Percentiles rank a stretch among this genome's conserved stretches.
phyloP scores from a whole-genome alignment of 2,113 vertebrate species.

The Ceuthmochares aereus region DNA sequence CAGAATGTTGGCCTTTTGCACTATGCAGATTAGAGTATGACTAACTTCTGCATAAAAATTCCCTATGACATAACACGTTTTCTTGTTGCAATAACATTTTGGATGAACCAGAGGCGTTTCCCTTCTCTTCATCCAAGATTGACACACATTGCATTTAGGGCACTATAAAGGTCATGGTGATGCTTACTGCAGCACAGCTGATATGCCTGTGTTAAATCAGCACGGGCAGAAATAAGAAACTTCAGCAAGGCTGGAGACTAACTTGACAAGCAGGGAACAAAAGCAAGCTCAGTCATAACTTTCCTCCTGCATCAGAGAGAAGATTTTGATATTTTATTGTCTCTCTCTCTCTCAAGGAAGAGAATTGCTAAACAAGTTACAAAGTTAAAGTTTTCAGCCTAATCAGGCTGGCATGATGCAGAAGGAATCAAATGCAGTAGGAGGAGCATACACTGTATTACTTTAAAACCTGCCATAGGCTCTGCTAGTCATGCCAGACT shows the following conservation, averaged over 20 bases:
- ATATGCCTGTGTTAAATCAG: neutral
- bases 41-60: neutral
- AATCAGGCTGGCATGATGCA: neutral
- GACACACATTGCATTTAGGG: too few relatives aligned
- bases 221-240: neutral
- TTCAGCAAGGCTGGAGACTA: neutral
- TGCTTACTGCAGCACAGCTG: neutral
- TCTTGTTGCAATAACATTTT: neutral
- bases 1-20: neutral
- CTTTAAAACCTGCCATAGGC: neutral
- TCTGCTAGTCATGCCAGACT: slow-evolving; percentile 40
- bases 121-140: neutral
- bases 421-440: neutral
- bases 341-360: neutral
- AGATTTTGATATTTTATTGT: neutral
- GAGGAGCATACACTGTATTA: neutral
- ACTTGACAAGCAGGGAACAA: neutral
- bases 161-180: accelerated
- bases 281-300: accelerated
- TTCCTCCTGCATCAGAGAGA: neutral
- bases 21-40: neutral
- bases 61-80: neutral
- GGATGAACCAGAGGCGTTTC: neutral
- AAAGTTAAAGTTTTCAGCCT: neutral
- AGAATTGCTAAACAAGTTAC: neutral